Base-by-base conservation (phyloP, 1,140 invertebrate species). In the Cyphomyrmex costatus region DNA sequence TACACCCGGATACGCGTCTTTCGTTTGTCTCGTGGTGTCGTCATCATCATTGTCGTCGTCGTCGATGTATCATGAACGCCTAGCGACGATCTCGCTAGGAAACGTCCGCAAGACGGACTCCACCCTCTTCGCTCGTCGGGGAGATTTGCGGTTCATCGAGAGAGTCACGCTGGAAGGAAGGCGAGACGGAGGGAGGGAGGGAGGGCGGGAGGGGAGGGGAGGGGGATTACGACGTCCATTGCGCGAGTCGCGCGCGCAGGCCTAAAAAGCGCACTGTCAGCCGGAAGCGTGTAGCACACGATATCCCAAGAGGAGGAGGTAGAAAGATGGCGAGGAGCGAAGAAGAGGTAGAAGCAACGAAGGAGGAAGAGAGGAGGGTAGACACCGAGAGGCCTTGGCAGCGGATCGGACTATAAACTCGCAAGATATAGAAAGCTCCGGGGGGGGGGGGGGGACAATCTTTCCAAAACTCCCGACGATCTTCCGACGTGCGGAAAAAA, bases 231-330 rank as follows among this genome's bases (percentile, higher is more conserved):
- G 53, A 73, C 68, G 68, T 60, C 68, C 89, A 73, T 27, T 49
- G 71, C 58, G 61, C 33, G 71, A 82, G 51, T 87, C 79, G 90
- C 63, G n/a, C 63, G 86, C 84, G 79, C 63, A 76, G 79, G 71
- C 80, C 83, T 70, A 89, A 89, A 87, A 82, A 87, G 89, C 88
- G 71, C 84, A 89, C 89, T 88, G 89, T 91, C 89, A 89, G 89
- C 88, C 87, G 89, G 85, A 89, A 91, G 70, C 86, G 60, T 89
- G 82, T 89, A 88, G 79, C 70, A 84, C 61, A 91, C 76, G 70
- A 85, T 74, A 61, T 88, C 42, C n/a, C 36, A 53, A 42, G 49
- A 73, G 27, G 42, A 65, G 74, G 68, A 87, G 61, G 51, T 56
- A 77, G 78, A 77, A 58, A 84, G 51, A 74, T 56, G 85, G 51